Percentiles rank a stretch among this genome's conserved stretches.
These are phyloP conservation scores for Drosophila leonis DNA, from an alignment of 2,888 invertebrate species.

Conservation along the genomic window DNA sequence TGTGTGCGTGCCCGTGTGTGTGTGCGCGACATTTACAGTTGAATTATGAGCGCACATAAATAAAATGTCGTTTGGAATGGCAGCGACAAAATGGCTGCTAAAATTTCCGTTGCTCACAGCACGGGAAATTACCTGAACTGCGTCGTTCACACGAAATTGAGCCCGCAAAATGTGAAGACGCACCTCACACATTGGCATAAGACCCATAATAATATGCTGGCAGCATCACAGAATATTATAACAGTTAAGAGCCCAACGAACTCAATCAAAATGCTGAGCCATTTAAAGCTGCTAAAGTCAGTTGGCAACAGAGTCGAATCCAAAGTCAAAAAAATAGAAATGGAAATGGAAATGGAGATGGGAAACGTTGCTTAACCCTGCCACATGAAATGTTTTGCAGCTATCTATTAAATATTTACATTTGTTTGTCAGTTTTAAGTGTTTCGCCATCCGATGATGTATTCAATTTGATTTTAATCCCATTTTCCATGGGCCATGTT, in stretches of 20 bases:
- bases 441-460: slow-evolving; percentile 48
- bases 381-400: background rate
- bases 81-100: slow-evolving; percentile 74
- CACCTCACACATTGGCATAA: slow-evolving; percentile 55
- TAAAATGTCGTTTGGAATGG: slow-evolving; percentile 72
- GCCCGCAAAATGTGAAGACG: slow-evolving; percentile 38
- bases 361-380: background rate
- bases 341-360: background rate
- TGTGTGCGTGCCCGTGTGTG: slow-evolving; percentile 21
- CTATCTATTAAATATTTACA: slow-evolving; percentile 56
- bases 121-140: slow-evolving; percentile 73
- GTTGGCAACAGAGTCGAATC: slow-evolving; percentile 5
- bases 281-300: slow-evolving; percentile 61
- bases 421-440: slow-evolving; percentile 58
- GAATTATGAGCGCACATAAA: slow-evolving; percentile 78
- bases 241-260: slow-evolving; percentile 34
- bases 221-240: slow-evolving; percentile 46
- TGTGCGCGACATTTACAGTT: slow-evolving; percentile 69
- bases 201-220: slow-evolving; percentile 21
- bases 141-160: slow-evolving; percentile 76
- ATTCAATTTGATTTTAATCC: slow-evolving; percentile 62
- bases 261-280: slow-evolving; percentile 53
- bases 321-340: background rate
- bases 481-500: slow-evolving; percentile 14
- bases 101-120: slow-evolving; percentile 60